A percentile compares a stretch with the other conserved stretches of the same genome.
These are phyloP conservation scores for Melanotaenia parkinsoni DNA, from an alignment of 2,797 vertebrate genomes.

Conservation along the genomic window DNA sequence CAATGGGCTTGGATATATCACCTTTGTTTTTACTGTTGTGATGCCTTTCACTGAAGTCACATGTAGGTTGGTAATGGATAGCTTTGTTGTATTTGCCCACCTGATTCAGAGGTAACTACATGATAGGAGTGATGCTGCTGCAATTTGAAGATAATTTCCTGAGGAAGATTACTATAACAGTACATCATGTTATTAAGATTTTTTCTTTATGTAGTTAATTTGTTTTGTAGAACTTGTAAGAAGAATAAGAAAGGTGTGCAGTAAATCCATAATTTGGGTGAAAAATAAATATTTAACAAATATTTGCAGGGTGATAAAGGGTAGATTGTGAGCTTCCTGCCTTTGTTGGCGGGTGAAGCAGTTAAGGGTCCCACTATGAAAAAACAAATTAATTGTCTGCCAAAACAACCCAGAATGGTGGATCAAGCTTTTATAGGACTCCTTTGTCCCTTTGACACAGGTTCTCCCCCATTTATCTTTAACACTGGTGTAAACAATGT, in stretches of 20 bases:
- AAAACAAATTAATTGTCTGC: conserved; percentile 39
- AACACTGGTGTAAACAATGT: conserved; percentile 17
- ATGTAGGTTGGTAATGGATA: neutral
- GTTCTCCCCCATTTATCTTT: neutral
- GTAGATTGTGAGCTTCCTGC: conserved; percentile 24
- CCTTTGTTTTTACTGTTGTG: neutral
- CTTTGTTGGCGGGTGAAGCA: conserved; percentile 32
- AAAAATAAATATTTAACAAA: conserved; percentile 37
- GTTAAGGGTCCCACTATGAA: conserved; percentile 22
- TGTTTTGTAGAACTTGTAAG: conserved; percentile 43
- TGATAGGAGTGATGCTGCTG: neutral
- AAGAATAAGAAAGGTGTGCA: conserved; percentile 18
- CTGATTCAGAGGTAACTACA: neutral
- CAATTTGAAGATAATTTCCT: conserved; percentile 23
- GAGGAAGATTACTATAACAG: conserved; percentile 12
- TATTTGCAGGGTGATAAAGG: neutral
- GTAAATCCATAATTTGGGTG: conserved; percentile 18
- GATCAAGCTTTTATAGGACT: conserved; percentile 45
- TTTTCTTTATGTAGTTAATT: conserved; percentile 16
- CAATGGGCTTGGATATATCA: neutral
- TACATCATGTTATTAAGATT: conserved; percentile 20
- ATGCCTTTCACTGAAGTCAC: neutral
- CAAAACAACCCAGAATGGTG: conserved; percentile 40
- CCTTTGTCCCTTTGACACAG: conserved; percentile 6
- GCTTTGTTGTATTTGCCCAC: neutral